phyloP scores from a whole-genome alignment of 1,140 invertebrate genomes.

The Panulirus ornatus region DNA sequence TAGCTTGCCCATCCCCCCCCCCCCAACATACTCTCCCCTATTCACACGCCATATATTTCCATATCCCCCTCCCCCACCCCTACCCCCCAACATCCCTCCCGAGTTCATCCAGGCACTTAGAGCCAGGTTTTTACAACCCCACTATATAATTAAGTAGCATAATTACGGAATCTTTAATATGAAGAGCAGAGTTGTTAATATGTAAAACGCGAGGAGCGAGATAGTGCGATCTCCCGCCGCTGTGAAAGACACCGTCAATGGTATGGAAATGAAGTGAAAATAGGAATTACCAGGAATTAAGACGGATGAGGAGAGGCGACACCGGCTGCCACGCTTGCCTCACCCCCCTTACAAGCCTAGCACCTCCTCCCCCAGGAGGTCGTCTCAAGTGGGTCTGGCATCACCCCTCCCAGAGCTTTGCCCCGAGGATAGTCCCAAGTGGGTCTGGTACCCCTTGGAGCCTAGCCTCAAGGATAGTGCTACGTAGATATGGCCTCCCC shows the following conservation, averaged over 20 bases:
- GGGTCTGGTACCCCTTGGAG: too few relatives aligned
- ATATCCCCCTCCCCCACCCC: too few relatives aligned
- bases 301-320: slow-evolving; percentile 29
- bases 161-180: slow-evolving; percentile 64
- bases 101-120: background rate
- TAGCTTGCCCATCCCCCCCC: background rate
- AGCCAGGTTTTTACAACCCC: background rate
- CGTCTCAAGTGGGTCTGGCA: too few relatives aligned
- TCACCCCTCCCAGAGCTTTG: too few relatives aligned
- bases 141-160: slow-evolving; percentile 59
- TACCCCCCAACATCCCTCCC: background rate
- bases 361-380: background rate
- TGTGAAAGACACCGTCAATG: slow-evolving; percentile 25
- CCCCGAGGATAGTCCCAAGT: too few relatives aligned
- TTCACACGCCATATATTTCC: background rate
- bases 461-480: too few relatives aligned
- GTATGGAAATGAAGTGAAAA: slow-evolving; percentile 69
- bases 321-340: background rate
- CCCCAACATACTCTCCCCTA: background rate
- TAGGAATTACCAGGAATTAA: slow-evolving; percentile 54
- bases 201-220: slow-evolving; percentile 35
- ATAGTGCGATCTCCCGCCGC: background rate
- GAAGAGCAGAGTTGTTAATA: slow-evolving; percentile 25
- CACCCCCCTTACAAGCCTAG: too few relatives aligned
- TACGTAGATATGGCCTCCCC: too few relatives aligned